Evolutionary conservation across 2,113 vertebrate species (phyloP).

Genomic region (Neoarius graeffei): DNA sequence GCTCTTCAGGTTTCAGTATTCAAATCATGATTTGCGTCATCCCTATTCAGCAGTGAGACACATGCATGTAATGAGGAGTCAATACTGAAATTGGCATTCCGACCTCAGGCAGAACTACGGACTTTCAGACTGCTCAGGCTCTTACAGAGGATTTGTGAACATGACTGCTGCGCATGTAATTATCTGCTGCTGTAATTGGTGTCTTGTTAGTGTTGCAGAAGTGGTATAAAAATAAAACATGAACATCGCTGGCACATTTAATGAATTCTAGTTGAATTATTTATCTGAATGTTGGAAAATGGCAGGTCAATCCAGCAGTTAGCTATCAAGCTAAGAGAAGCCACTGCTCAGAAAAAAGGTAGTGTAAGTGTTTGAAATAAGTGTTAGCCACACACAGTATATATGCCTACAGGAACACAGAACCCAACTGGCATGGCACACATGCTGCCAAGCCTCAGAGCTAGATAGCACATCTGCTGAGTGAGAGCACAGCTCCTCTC

Average conservation of each 20-base stretch:
- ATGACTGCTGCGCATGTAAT: not conserved
- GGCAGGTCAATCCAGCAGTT: not conserved
- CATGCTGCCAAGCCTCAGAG: slow-evolving; percentile 7
- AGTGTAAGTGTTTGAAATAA: not conserved
- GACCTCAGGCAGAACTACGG: not conserved
- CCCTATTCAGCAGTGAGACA: not conserved
- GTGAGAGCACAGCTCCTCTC: not conserved
- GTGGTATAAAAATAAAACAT: not conserved
- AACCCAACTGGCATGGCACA: not conserved
- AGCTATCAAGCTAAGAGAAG: too few species aligned
- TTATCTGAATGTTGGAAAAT: not conserved
- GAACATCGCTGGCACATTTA: not conserved
- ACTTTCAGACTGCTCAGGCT: not conserved
- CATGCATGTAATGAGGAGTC: slow-evolving; percentile 1
- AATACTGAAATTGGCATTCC: not conserved
- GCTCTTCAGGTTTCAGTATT: not conserved
- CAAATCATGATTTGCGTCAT: not conserved
- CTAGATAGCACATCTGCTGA: not conserved
- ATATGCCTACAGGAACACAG: not conserved
- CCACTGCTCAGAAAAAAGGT: not conserved
- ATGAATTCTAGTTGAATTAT: not conserved
- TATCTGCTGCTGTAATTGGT: not conserved
- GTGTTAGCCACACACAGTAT: not conserved
- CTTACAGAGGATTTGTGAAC: not conserved
- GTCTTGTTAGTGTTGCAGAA: not conserved